phyloP scores from a whole-genome alignment of 2,797 vertebrate genomes.

The Pseudocheirus occidentalis region DNA sequence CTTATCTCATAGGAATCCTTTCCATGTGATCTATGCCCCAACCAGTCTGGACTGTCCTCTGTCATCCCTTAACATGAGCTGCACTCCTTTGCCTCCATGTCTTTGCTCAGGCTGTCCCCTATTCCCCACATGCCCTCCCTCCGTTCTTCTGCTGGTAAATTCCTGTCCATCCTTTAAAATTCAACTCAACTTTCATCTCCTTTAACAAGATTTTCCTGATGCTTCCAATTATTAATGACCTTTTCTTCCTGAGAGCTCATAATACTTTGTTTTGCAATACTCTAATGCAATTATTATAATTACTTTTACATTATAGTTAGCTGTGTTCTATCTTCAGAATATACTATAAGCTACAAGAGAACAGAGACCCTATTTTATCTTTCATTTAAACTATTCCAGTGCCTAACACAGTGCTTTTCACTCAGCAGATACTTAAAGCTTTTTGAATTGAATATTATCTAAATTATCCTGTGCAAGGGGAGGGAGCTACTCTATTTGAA shows the following conservation, averaged over 20 bases:
- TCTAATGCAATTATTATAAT: neutral
- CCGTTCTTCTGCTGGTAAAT: neutral
- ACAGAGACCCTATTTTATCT: neutral
- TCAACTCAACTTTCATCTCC: neutral
- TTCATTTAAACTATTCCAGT: neutral
- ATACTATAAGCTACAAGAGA: neutral
- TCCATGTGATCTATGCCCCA: neutral
- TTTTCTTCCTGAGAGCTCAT: neutral
- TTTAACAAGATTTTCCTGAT: neutral
- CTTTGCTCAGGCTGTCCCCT: neutral
- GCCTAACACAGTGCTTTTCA: neutral
- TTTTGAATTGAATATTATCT: neutral
- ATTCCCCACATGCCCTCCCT: neutral
- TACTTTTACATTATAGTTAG: neutral
- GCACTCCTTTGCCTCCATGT: neutral
- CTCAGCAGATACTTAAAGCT: neutral
- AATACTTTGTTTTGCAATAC: neutral
- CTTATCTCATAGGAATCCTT: neutral
- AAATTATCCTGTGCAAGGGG: neutral
- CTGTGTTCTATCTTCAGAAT: neutral
- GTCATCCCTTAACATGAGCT: neutral
- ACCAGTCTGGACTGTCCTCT: neutral
- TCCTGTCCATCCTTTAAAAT: neutral
- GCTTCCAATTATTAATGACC: neutral
- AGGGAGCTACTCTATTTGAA: neutral